A percentile compares a stretch with the other conserved stretches of the same genome.
Conservation (phyloP, 2,888 invertebrate genomes). For the Zaprionus lineosus region DNA sequence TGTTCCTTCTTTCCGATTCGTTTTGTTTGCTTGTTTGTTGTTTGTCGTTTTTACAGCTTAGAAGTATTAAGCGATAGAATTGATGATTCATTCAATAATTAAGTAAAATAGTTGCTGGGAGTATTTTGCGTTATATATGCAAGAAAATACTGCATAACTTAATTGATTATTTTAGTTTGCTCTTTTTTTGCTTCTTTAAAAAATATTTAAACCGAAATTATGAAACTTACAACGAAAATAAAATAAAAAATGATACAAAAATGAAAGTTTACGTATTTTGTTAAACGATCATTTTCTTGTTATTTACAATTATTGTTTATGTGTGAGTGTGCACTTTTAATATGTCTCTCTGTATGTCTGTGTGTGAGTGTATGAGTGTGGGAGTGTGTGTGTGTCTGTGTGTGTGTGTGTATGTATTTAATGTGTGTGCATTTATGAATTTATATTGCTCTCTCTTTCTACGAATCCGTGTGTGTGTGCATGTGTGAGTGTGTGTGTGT, state of each 20-base stretch:
- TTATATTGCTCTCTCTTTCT: too few species aligned
- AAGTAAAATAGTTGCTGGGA: slow-evolving; percentile 42
- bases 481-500: slow-evolving; percentile 24
- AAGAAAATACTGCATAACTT: slow-evolving; percentile 73
- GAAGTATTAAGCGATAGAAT: slow-evolving; percentile 38
- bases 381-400: slow-evolving; percentile 24
- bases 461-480: too few species aligned
- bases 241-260: slow-evolving; percentile 65
- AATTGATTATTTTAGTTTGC: slow-evolving; percentile 3
- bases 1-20: background rate
- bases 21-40: slow-evolving; percentile 2
- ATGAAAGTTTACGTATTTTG: slow-evolving; percentile 62
- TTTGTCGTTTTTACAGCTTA: slow-evolving; percentile 56
- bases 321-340: slow-evolving; percentile 25
- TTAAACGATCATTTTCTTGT: slow-evolving; percentile 61
- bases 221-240: slow-evolving; percentile 65
- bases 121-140: slow-evolving; percentile 61
- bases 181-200: slow-evolving; percentile 31
- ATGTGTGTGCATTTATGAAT: too few species aligned
- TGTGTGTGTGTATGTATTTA: slow-evolving; percentile 23
- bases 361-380: slow-evolving; percentile 20
- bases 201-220: slow-evolving; percentile 45
- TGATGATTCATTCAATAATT: slow-evolving; percentile 18
- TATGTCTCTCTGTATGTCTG: slow-evolving; percentile 8
- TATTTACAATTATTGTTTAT: slow-evolving; percentile 64